Conservation (phyloP, 1,140 invertebrate species). For the Apis mellifera region Amel_HAv3.1 CM009933.2:9463001-9463500, state of each 20-base stretch:
- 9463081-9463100: constrained; percentile 80
- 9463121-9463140: constrained; percentile 81
- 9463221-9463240: not conserved
- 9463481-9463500: not conserved
- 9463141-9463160: constrained; percentile 82
- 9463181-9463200: not conserved
- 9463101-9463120: constrained; percentile 75
- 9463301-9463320: constrained; percentile 47
- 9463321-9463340: constrained; percentile 12
- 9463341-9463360: not conserved
- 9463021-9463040: constrained; percentile 83
- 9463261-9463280: constrained; percentile 72
- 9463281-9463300: constrained; percentile 82
- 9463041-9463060: constrained; percentile 76
- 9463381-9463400: constrained; percentile 1
- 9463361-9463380: not conserved
- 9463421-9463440: not conserved
- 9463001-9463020: constrained; percentile 76
- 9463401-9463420: not conserved
- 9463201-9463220: not conserved
- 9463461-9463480: not conserved
- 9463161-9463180: constrained; percentile 77
- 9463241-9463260: constrained; percentile 76
- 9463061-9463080: constrained; percentile 80
- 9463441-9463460: not conserved